These are phyloP conservation scores for Sebastes oblongus DNA, from an alignment of 2,797 vertebrate species.

Conservation along the genomic window DNA sequence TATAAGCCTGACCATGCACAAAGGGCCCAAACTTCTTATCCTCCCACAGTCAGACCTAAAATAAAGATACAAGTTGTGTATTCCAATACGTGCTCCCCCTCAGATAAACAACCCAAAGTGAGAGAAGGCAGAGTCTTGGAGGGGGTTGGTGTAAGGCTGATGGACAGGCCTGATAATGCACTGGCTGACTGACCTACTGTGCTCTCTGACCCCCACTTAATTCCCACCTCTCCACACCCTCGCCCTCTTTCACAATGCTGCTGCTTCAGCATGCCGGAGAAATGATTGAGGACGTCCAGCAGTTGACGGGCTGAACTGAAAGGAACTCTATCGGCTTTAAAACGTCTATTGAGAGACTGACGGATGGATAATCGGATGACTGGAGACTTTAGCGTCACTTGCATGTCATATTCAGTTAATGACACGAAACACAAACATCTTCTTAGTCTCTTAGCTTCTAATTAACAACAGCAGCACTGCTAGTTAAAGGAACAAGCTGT, in stretches of 20 bases:
- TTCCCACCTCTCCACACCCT: slow-evolving; percentile 71
- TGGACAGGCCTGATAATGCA: slow-evolving; percentile 69
- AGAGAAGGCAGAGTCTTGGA: slow-evolving; percentile 55
- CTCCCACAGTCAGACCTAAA: background rate
- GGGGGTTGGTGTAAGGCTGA: slow-evolving; percentile 49
- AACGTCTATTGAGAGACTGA: slow-evolving; percentile 38
- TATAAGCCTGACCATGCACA: background rate
- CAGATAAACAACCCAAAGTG: slow-evolving; percentile 43
- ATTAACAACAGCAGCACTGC: background rate
- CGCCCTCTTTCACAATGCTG: slow-evolving; percentile 43
- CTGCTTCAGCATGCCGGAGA: slow-evolving; percentile 21
- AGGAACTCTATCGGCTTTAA: slow-evolving; percentile 28
- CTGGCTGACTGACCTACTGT: slow-evolving; percentile 60
- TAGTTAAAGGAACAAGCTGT: background rate
- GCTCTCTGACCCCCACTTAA: slow-evolving; percentile 71
- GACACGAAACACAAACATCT: slow-evolving; percentile 16
- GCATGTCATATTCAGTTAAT: background rate
- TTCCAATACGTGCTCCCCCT: background rate
- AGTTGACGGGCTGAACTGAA: slow-evolving; percentile 46
- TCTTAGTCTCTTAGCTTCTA: slow-evolving; percentile 8
- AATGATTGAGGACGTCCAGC: slow-evolving; percentile 57
- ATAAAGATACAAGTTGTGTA: slow-evolving; percentile 29
- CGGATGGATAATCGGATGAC: slow-evolving; percentile 18
- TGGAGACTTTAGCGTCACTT: slow-evolving; percentile 25
- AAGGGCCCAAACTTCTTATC: background rate